phyloP scores from a whole-genome alignment of 2,888 invertebrate species.

The Coenonympha glycerion region DNA sequence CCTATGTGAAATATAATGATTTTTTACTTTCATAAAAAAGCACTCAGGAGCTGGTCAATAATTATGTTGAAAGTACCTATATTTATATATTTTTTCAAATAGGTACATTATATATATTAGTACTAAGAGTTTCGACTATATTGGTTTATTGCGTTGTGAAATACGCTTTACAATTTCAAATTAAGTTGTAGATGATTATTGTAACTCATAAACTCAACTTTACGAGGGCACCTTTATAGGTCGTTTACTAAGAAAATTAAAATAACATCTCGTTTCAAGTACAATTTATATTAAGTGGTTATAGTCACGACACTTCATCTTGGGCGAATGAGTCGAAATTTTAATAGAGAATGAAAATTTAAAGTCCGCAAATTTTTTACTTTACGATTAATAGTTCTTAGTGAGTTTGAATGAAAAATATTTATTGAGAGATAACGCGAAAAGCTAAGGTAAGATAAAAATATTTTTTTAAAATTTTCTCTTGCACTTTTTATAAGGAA shows the following conservation, averaged over 20 bases:
- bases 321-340: neutral
- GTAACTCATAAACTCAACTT: slow-evolving; percentile 13
- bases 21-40: too few relatives aligned
- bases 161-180: slow-evolving; percentile 3
- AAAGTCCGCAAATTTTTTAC: neutral
- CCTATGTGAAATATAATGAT: too few relatives aligned
- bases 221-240: slow-evolving; percentile 6
- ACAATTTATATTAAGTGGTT: neutral
- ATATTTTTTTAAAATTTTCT: too few relatives aligned
- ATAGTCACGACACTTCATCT: slow-evolving; percentile 1
- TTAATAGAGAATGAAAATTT: neutral
- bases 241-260: slow-evolving; percentile 11
- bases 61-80: too few relatives aligned
- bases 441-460: too few relatives aligned
- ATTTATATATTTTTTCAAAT: neutral
- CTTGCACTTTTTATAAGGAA: too few relatives aligned
- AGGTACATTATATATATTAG: neutral
- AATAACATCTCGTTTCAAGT: slow-evolving; percentile 7
- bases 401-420: neutral
- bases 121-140: neutral
- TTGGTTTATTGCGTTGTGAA: slow-evolving; percentile 1
- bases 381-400: neutral
- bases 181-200: slow-evolving; percentile 14
- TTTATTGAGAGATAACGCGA: neutral
- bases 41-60: too few relatives aligned